Conservation (phyloP, 2,888 invertebrate species). For the Hoplodrina ambigua region DNA sequence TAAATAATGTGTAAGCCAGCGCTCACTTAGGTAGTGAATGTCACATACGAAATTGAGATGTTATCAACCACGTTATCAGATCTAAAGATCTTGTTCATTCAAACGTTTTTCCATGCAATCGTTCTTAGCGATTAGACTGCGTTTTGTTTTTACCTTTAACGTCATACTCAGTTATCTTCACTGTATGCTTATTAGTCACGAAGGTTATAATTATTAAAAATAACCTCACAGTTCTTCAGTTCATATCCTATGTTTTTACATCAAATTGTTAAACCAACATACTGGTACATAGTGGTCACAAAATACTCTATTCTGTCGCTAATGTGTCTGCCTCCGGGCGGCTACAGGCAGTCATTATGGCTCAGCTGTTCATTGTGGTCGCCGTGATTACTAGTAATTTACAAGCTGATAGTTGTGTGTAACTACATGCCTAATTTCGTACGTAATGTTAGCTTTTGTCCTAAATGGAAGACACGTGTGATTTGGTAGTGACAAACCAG, state of each 20-base stretch:
- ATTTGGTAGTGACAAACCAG: too few relatives aligned
- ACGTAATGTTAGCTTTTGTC: not conserved
- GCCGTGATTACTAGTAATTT: not conserved
- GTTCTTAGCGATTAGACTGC: not conserved
- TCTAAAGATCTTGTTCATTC: conserved; percentile 19
- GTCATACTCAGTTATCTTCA: conserved; percentile 1
- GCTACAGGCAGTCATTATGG: not conserved
- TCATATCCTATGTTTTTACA: too few relatives aligned
- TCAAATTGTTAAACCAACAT: not conserved
- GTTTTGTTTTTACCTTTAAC: conserved; percentile 8
- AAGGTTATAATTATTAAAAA: too few relatives aligned
- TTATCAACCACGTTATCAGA: conserved; percentile 15
- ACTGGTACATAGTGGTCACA: not conserved
- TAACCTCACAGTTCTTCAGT: too few relatives aligned
- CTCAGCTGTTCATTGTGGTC: not conserved
- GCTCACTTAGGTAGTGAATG: not conserved
- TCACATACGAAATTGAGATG: not conserved
- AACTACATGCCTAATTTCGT: not conserved
- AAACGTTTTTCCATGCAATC: conserved; percentile 11
- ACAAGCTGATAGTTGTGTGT: not conserved
- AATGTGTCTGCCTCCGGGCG: not conserved
- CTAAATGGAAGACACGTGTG: not conserved
- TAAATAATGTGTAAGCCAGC: too few relatives aligned
- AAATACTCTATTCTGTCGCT: not conserved
- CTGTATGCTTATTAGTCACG: too few relatives aligned